Percentiles rank a stretch among this genome's conserved stretches.
phyloP scores from a whole-genome alignment of 2,113 vertebrate species.

The Lampris incognitus region DNA sequence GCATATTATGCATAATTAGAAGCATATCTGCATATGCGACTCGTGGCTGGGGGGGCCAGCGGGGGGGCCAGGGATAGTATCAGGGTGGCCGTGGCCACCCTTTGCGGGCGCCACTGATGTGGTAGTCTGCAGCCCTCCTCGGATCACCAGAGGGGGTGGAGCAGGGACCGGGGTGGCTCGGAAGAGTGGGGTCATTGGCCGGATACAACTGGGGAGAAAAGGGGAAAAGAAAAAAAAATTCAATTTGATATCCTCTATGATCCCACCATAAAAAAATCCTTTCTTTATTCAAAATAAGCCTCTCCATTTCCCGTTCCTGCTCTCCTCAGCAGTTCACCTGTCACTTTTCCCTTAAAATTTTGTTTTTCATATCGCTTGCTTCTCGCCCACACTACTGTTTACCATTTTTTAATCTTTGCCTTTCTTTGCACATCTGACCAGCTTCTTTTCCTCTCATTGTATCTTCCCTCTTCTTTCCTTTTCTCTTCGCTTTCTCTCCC shows the following conservation, averaged over 20 bases:
- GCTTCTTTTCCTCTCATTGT: slow-evolving; percentile 42
- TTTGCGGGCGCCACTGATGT: too few species aligned
- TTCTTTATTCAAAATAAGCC: slow-evolving; percentile 2
- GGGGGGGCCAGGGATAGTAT: too few species aligned
- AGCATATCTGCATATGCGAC: too few species aligned
- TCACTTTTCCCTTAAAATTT: slow-evolving; percentile 3
- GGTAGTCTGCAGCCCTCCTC: too few species aligned
- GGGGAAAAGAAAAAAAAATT: too few species aligned
- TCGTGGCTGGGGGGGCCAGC: too few species aligned
- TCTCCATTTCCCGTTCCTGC: not conserved
- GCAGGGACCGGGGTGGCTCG: too few species aligned
- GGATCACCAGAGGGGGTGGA: too few species aligned
- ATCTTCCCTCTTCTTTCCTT: not conserved
- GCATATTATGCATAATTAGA: too few species aligned
- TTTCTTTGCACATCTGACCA: slow-evolving; percentile 27
- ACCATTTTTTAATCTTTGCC: slow-evolving; percentile 23
- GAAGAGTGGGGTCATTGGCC: too few species aligned
- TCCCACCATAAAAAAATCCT: not conserved
- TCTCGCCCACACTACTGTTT: slow-evolving; percentile 21
- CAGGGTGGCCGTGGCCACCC: too few species aligned
- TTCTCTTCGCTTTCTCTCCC: not conserved
- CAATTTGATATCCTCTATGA: not conserved
- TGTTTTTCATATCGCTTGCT: slow-evolving; percentile 11
- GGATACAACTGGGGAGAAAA: too few species aligned
- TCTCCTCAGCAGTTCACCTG: slow-evolving; percentile 4